A percentile compares a stretch with the other conserved stretches of the same genome.
Conservation (phyloP, 2,797 vertebrate species). For the Myoxocephalus aenaeus region DNA sequence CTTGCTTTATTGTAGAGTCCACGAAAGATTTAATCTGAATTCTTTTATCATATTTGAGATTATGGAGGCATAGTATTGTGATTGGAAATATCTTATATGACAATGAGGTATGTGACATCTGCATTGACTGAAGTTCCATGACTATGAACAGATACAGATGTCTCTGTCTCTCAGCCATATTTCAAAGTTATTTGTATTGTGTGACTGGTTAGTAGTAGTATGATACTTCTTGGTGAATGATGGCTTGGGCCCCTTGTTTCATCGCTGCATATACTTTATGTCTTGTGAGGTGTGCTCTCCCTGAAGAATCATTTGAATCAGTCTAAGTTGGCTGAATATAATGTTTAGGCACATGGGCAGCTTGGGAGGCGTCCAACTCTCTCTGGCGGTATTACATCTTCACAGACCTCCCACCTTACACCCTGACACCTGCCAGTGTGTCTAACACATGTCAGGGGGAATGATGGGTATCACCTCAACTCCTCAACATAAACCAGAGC, state of each 20-base stretch:
- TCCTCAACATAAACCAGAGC: slow-evolving; percentile 54
- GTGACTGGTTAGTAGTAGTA: background rate
- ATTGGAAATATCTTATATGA: background rate
- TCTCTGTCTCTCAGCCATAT: background rate
- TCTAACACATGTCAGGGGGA: slow-evolving; percentile 24
- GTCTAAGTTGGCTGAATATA: slow-evolving; percentile 13
- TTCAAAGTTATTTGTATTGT: background rate
- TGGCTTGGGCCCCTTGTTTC: background rate
- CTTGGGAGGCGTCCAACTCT: slow-evolving; percentile 10
- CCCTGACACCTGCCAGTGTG: slow-evolving; percentile 56
- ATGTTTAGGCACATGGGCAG: slow-evolving; percentile 18
- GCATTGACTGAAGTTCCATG: background rate
- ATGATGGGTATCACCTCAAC: slow-evolving; percentile 32
- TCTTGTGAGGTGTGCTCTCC: slow-evolving; percentile 2
- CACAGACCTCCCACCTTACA: slow-evolving; percentile 57
- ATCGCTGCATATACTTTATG: background rate
- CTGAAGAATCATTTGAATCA: slow-evolving; percentile 5
- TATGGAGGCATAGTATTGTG: background rate
- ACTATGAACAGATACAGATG: background rate
- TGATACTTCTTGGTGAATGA: background rate
- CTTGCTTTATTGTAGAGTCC: accelerated
- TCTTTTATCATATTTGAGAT: background rate
- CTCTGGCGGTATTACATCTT: slow-evolving; percentile 31
- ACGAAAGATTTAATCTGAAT: background rate
- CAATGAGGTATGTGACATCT: background rate